A percentile compares a stretch with the other conserved stretches of the same genome.
Evolutionary conservation across 1,140 invertebrate genomes (phyloP).

Genomic region (Popillia japonica): DNA sequence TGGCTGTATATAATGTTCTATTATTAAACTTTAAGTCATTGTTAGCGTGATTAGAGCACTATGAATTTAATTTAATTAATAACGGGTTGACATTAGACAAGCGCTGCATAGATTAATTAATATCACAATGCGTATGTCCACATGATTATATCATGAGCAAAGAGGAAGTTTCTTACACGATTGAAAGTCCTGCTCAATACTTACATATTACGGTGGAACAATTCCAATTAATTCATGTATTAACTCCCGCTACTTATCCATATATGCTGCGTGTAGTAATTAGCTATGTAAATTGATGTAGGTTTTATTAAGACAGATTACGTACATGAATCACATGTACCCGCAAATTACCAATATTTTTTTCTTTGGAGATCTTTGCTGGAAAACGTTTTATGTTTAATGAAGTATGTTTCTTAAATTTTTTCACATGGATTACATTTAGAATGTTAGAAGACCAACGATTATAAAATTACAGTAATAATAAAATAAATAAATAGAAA

Average conservation of each 20-base stretch:
- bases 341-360: too few relatives aligned
- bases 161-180: constrained; percentile 17
- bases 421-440: too few relatives aligned
- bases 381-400: too few relatives aligned
- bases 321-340: too few relatives aligned
- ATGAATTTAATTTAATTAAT: constrained; percentile 12
- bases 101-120: background rate
- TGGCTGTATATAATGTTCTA: constrained; percentile 4
- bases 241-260: background rate
- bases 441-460: too few relatives aligned
- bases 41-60: background rate
- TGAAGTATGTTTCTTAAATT: too few relatives aligned
- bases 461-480: too few relatives aligned
- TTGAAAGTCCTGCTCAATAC: background rate
- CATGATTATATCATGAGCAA: background rate
- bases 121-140: background rate
- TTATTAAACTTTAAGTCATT: background rate
- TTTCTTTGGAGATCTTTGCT: too few relatives aligned
- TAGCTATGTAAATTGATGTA: background rate
- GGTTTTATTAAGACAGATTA: too few relatives aligned
- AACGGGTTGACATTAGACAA: constrained; percentile 6
- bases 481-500: too few relatives aligned
- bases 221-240: background rate
- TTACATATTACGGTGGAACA: background rate
- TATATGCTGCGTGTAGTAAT: background rate